These are phyloP conservation scores for Ptiloglossa arizonensis DNA, from an alignment of 1,140 invertebrate genomes.

Conservation along the genomic window DNA sequence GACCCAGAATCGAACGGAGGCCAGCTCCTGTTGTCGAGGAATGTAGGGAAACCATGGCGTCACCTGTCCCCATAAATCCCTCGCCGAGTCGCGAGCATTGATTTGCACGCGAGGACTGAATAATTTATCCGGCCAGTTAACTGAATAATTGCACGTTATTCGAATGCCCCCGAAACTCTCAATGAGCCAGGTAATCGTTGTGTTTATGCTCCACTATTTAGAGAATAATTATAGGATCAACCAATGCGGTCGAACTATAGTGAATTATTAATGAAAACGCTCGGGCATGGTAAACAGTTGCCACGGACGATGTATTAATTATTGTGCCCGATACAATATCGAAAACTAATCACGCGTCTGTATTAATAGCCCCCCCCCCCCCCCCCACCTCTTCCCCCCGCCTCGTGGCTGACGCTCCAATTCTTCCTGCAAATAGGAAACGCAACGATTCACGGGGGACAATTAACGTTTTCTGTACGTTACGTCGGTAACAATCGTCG, in stretches of 20 bases:
- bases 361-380: slow-evolving; percentile 4
- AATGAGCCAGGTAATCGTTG: slow-evolving; percentile 56
- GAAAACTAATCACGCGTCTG: not conserved
- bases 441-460: not conserved
- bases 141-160: slow-evolving; percentile 57
- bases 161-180: slow-evolving; percentile 42
- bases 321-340: slow-evolving; percentile 35
- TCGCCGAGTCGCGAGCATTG: slow-evolving; percentile 19
- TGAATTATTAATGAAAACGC: slow-evolving; percentile 59
- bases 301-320: slow-evolving; percentile 48
- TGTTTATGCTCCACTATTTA: slow-evolving; percentile 61
- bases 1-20: not conserved
- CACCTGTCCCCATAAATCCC: slow-evolving; percentile 21
- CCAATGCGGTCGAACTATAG: slow-evolving; percentile 25
- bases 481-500: not conserved
- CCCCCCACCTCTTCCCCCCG: too few relatives aligned
- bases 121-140: slow-evolving; percentile 61
- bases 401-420: too few relatives aligned
- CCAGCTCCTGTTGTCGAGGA: not conserved
- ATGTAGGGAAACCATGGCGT: slow-evolving; percentile 2
- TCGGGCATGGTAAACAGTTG: slow-evolving; percentile 30
- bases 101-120: slow-evolving; percentile 42
- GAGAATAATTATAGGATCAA: slow-evolving; percentile 60
- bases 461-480: slow-evolving; percentile 19
- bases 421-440: slow-evolving; percentile 5